phyloP scores from a whole-genome alignment of 2,113 vertebrate genomes.

The Lepus timidus region DNA sequence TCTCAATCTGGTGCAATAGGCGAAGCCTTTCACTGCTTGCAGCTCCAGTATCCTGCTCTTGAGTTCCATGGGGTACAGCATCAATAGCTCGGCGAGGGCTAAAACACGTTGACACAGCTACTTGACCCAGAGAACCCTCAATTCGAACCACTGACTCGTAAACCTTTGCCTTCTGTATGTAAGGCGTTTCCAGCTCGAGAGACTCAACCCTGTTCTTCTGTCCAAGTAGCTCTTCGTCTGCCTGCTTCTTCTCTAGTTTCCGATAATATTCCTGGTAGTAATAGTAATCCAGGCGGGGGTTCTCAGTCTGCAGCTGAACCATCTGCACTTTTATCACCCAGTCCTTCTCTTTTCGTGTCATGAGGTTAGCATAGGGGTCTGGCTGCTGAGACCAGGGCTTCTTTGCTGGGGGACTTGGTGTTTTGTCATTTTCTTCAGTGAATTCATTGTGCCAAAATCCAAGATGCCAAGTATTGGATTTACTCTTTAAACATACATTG shows the following conservation, averaged over 20 bases:
- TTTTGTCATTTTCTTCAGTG: conserved; percentile 16
- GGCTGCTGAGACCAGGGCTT: conserved; percentile 87
- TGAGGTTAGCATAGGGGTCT: conserved; percentile 92
- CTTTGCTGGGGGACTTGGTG: conserved; percentile 80
- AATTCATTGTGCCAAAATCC: background rate
- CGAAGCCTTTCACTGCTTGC: conserved; percentile 90
- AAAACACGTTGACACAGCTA: conserved; percentile 96
- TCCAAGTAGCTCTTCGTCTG: conserved; percentile 92
- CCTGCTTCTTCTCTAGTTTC: conserved; percentile 92
- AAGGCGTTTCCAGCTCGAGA: conserved; percentile 94
- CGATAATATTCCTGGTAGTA: conserved; percentile 98
- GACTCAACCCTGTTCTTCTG: conserved; percentile 90
- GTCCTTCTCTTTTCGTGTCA: conserved; percentile 95
- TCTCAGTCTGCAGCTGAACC: conserved; percentile 97
- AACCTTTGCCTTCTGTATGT: conserved; percentile 93
- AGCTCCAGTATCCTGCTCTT: conserved; percentile 91
- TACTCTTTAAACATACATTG: background rate
- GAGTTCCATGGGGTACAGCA: conserved; percentile 90
- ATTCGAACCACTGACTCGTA: conserved; percentile 97
- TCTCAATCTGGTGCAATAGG: conserved; percentile 92
- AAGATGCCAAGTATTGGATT: background rate
- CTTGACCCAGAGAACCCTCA: conserved; percentile 96
- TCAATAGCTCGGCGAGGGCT: conserved; percentile 96
- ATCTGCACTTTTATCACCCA: conserved; percentile 97
- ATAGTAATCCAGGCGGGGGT: conserved; percentile 93